Evolutionary conservation across 2,113 vertebrate species (phyloP), one percentile per base, ranked within the genome.

Genomic region (Micromys minutus): DNA sequence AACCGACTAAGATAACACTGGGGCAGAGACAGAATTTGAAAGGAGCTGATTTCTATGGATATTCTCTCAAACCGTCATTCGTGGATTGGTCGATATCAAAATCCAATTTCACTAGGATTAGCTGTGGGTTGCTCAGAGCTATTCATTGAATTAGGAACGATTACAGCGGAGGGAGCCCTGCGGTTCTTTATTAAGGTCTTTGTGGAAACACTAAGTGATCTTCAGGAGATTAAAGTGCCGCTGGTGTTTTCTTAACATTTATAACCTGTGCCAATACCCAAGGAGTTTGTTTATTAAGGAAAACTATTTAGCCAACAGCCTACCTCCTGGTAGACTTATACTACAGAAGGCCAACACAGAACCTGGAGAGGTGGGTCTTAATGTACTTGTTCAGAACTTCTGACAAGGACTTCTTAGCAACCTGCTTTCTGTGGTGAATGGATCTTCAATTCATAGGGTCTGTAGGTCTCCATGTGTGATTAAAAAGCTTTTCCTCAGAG

Each of bases 91-190:
- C 96, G 90, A 97, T 98, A 84, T 85, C 95, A 96, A 97, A 98
- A 98, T 98, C 98, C 98, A 97, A 97, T 98, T 98, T 98, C 92
- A 87, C 86, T 91, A 93, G 96, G 97, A 98, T 98, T 98, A 98
- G 97, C 96, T 76, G 97, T 97, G 96, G 94, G 97, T 98, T 98
- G 93, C 97, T 98, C 84, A 85, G 97, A 97, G 96, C 77, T 96
- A 96, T 97, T 91, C 97, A 98, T 98, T 97, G 98, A 98, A 94
- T 96, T 98, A 98, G 93, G 97, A 98, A 97, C 65, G 97, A 97
- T 98, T 97, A 97, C 92, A 96, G 96, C 97, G 92, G 94, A 98
- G 95, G 95, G 97, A 98, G 96, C 95, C 97, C 97, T 76, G 39
- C 50, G 47, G 93, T 97, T 97, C 97, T 96, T 89, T 98, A 97